Evolutionary conservation across 2,113 vertebrate genomes (phyloP).

Genomic region (Perca schrenkii): DNA sequence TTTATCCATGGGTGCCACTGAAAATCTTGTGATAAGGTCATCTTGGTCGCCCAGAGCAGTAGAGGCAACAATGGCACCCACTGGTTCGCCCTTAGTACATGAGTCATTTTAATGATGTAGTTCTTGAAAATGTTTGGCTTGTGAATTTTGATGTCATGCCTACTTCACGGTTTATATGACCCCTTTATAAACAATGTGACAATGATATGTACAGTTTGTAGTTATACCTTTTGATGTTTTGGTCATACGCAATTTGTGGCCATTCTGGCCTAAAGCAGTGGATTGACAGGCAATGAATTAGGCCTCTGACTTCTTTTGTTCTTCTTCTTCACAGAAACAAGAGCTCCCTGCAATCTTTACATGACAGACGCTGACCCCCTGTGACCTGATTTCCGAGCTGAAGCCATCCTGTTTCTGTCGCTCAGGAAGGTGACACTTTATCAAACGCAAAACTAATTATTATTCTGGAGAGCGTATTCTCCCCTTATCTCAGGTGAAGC

Average conservation of each 20-base stretch:
- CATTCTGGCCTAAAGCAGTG: neutral
- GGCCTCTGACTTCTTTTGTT: conserved; percentile 38
- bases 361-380: conserved; percentile 37
- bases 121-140: conserved; percentile 1
- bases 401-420: conserved; percentile 14
- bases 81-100: neutral
- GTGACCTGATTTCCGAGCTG: conserved; percentile 46
- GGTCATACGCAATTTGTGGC: neutral
- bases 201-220: neutral
- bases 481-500: conserved; percentile 55
- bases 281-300: conserved; percentile 1
- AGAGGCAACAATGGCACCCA: neutral
- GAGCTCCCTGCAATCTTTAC: conserved; percentile 33
- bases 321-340: conserved; percentile 62
- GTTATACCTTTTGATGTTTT: neutral
- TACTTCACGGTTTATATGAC: neutral
- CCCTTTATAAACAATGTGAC: conserved; percentile 4
- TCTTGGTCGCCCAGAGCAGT: conserved; percentile 1
- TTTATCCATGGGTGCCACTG: conserved; percentile 13
- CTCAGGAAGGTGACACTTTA: conserved; percentile 37
- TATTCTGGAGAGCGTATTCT: conserved; percentile 39
- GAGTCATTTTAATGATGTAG: neutral
- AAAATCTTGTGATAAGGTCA: conserved; percentile 30
- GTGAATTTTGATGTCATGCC: neutral
- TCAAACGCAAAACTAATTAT: conserved; percentile 49